phyloP scores from a whole-genome alignment of 1,140 invertebrate genomes.

The Capitella teleta region DNA sequence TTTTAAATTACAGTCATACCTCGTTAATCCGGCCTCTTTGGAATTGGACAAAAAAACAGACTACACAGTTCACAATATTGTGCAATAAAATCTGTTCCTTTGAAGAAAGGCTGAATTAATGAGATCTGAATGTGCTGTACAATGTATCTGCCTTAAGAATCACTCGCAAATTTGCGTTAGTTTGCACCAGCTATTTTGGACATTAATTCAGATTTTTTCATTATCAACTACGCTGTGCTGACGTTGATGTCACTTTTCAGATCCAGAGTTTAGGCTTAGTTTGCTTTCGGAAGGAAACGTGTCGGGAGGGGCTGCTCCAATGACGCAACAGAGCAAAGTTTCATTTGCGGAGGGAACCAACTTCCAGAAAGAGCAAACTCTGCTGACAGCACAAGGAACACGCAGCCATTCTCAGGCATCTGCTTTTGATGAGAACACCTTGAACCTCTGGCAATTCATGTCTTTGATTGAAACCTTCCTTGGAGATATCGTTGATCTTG shows the following conservation, averaged over 20 bases:
- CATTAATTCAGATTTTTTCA: background rate
- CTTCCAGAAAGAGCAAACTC: constrained; percentile 22
- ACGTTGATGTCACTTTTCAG: background rate
- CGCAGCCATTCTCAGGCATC: constrained; percentile 29
- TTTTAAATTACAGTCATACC: no score
- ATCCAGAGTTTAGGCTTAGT: background rate
- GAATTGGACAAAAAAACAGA: no score
- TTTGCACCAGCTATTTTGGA: background rate
- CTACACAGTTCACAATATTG: no score
- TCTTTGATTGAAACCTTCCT: constrained; percentile 37
- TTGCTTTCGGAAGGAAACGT: background rate
- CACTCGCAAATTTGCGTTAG: background rate
- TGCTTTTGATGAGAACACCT: constrained; percentile 33
- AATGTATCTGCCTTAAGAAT: background rate
- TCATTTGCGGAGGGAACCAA: constrained; percentile 31
- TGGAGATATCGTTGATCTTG: constrained; percentile 20
- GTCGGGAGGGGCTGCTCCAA: background rate
- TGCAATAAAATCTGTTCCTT: no score
- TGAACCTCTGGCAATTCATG: constrained; percentile 39
- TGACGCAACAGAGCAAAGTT: constrained; percentile 15
- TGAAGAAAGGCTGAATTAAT: no score
- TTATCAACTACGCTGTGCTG: background rate
- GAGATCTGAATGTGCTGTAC: background rate
- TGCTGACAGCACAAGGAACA: constrained; percentile 6
- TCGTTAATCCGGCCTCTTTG: no score